These are phyloP conservation scores for Sogatella furcifera DNA, from an alignment of 1,140 invertebrate genomes.

Conservation along the genomic window DNA sequence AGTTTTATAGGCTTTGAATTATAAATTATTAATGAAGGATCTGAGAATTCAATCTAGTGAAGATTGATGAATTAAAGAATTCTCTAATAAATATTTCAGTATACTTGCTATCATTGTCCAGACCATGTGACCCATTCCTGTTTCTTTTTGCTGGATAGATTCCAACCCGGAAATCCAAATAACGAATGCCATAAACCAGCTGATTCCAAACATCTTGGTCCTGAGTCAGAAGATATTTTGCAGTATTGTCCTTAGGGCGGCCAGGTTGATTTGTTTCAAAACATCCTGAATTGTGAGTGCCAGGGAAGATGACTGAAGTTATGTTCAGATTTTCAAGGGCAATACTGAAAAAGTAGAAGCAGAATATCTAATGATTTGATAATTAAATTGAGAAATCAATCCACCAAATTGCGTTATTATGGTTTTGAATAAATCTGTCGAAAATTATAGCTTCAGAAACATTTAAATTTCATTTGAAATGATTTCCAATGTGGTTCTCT, in stretches of 20 bases:
- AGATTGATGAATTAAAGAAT: not conserved
- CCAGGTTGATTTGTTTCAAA: constrained; percentile 34
- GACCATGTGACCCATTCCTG: constrained; percentile 13
- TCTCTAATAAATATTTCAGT: not conserved
- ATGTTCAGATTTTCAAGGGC: constrained; percentile 41
- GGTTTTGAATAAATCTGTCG: no score
- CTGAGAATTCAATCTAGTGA: no score
- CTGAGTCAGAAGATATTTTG: constrained; percentile 48
- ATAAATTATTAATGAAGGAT: no score
- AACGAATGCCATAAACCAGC: constrained; percentile 66
- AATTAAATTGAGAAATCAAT: not conserved
- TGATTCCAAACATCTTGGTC: constrained; percentile 68
- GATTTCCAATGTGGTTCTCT: no score
- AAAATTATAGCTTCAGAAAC: no score
- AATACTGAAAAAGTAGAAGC: constrained; percentile 33
- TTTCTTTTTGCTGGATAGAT: constrained; percentile 37
- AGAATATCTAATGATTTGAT: no score
- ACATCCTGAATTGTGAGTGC: constrained; percentile 57
- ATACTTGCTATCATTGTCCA: constrained; percentile 26
- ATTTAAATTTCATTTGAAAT: no score
- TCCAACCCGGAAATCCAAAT: constrained; percentile 63
- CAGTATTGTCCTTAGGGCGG: constrained; percentile 32
- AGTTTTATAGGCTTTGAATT: no score
- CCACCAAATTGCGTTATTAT: no score
- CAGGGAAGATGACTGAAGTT: constrained; percentile 49